These are phyloP conservation scores for Hydropotes inermis DNA, from an alignment of 2,113 vertebrate genomes.

Conservation along the genomic window DNA sequence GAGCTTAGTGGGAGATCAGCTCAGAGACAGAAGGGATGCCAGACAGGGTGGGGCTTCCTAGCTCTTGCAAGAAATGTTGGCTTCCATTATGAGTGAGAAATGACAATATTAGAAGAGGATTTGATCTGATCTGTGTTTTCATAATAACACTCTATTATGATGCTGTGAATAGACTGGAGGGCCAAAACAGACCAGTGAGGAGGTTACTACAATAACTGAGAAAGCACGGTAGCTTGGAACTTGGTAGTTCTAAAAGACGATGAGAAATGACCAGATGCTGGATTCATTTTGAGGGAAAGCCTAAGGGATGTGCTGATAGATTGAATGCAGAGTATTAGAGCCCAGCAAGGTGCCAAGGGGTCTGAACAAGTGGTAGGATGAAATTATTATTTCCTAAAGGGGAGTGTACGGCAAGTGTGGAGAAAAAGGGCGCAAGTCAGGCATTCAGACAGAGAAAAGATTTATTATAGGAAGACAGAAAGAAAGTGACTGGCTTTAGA, in stretches of 20 bases:
- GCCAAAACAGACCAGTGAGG: neutral
- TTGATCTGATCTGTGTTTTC: neutral
- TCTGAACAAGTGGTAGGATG: neutral
- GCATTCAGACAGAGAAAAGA: neutral
- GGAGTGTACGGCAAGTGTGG: neutral
- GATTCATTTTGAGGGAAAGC: neutral
- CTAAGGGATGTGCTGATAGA: neutral
- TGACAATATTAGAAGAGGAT: neutral
- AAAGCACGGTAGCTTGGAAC: neutral
- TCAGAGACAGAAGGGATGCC: neutral
- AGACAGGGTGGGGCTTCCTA: neutral
- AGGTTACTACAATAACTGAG: neutral
- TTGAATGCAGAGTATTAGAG: neutral
- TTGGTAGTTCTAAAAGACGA: neutral
- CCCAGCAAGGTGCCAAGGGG: neutral
- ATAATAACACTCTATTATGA: neutral
- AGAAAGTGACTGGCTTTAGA: neutral
- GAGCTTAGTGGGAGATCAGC: neutral
- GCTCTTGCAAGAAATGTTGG: neutral
- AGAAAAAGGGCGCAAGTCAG: neutral
- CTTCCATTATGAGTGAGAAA: neutral
- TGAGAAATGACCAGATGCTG: neutral
- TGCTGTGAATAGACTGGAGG: neutral
- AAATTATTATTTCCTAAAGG: neutral
- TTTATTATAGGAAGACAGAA: neutral